phyloP scores from a whole-genome alignment of 2,113 vertebrate species.

The Chlorodrepanis virens region DNA sequence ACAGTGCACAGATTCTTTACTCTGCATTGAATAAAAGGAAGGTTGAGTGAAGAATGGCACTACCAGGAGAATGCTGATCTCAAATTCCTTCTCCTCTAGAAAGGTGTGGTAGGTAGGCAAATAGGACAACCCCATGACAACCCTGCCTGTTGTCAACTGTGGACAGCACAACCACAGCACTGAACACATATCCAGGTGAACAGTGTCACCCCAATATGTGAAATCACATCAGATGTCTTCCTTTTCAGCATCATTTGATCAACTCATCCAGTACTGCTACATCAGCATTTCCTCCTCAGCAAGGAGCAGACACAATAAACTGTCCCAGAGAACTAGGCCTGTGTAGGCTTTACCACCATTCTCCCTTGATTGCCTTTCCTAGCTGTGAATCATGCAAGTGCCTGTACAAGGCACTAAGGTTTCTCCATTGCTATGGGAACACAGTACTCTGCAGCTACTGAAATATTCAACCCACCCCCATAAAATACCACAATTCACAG shows the following conservation, averaged over 20 bases:
- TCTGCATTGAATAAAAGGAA: neutral
- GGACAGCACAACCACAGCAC: neutral
- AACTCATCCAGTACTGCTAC: neutral
- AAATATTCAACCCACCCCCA: constrained; percentile 21
- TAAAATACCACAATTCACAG: neutral
- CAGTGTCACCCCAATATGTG: neutral
- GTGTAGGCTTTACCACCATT: neutral
- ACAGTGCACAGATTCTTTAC: neutral
- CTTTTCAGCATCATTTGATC: neutral
- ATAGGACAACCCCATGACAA: neutral
- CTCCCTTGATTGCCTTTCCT: neutral
- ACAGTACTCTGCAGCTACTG: neutral
- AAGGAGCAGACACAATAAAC: neutral
- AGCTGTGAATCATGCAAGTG: neutral
- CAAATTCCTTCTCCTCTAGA: neutral
- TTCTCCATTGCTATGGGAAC: constrained; percentile 55
- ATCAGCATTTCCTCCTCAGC: neutral
- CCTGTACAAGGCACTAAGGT: neutral
- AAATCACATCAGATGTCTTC: neutral
- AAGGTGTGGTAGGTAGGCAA: neutral
- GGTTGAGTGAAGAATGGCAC: neutral
- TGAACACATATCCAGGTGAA: neutral
- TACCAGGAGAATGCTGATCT: neutral
- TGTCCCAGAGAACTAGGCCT: neutral
- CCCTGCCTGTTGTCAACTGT: neutral